Percentiles rank a stretch among this genome's conserved stretches.
These are phyloP conservation scores for Sebastes fasciatus DNA, from an alignment of 2,113 vertebrate species.

Conservation along the genomic window DNA sequence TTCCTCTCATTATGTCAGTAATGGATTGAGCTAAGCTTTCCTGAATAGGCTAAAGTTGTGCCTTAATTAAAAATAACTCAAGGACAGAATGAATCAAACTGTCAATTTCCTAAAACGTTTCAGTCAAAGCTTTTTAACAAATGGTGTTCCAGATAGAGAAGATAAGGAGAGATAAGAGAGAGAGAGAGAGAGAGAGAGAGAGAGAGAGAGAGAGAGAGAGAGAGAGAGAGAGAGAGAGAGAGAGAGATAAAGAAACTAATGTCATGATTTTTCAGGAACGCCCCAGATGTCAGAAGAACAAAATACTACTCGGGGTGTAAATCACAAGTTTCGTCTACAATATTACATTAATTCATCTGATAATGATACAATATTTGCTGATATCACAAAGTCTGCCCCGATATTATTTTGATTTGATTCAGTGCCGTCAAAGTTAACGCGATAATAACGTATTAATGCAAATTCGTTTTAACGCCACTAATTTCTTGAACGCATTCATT, in stretches of 20 bases:
- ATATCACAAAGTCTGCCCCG: no score
- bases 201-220: not conserved
- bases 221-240: not conserved
- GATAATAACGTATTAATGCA: no score
- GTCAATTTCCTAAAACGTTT: not conserved
- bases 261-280: not conserved
- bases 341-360: no score
- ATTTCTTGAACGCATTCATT: no score
- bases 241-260: not conserved
- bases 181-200: not conserved
- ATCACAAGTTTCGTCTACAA: no score
- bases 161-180: not conserved
- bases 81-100: conserved; percentile 13
- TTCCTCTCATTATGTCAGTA: conserved; percentile 26
- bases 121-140: not conserved
- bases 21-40: conserved; percentile 37
- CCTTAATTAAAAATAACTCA: conserved; percentile 32
- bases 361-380: no score
- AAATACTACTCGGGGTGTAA: no score
- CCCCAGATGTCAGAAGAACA: not conserved
- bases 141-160: not conserved
- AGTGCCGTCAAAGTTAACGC: no score
- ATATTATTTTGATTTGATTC: no score
- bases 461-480: no score
- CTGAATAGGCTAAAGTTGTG: conserved; percentile 24